Conservation (phyloP, 2,797 vertebrate genomes). For the Nothura maculosa region DNA sequence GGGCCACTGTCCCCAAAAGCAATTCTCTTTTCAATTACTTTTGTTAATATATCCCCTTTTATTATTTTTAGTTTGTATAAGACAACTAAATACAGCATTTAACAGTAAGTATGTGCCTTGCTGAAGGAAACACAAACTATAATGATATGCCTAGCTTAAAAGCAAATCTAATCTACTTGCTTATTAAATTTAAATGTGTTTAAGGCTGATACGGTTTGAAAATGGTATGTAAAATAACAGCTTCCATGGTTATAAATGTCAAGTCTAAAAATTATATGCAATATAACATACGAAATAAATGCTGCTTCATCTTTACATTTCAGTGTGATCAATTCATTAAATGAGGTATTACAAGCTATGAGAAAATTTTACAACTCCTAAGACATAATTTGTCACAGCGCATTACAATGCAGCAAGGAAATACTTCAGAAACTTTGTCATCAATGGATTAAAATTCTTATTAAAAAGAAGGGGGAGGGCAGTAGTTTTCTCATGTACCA, state of each 20-base stretch:
- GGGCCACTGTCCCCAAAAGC: background rate
- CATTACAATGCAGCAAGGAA: constrained; percentile 76
- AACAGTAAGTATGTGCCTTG: constrained; percentile 64
- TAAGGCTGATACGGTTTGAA: constrained; percentile 85
- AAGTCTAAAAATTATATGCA: constrained; percentile 84
- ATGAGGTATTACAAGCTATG: constrained; percentile 80
- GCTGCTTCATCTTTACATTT: constrained; percentile 81
- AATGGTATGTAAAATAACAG: constrained; percentile 86
- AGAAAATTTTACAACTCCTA: constrained; percentile 71
- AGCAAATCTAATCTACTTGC: constrained; percentile 87
- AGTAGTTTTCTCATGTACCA: constrained; percentile 56
- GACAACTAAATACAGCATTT: constrained; percentile 75
- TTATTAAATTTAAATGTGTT: constrained; percentile 90
- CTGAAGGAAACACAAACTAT: constrained; percentile 69
- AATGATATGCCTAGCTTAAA: constrained; percentile 86
- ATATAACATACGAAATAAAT: constrained; percentile 85
- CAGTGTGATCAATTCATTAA: constrained; percentile 86
- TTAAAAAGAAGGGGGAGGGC: constrained; percentile 56
- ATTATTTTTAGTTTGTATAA: constrained; percentile 78
- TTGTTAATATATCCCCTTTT: constrained; percentile 38
- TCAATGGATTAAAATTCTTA: constrained; percentile 74
- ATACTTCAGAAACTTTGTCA: constrained; percentile 70
- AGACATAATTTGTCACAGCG: constrained; percentile 80
- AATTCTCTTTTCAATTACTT: constrained; percentile 68
- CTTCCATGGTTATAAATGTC: constrained; percentile 86